A percentile compares a stretch with the other conserved stretches of the same genome.
phyloP scores from a whole-genome alignment of 2,888 invertebrate species.

The Leucophora obtusa region DNA sequence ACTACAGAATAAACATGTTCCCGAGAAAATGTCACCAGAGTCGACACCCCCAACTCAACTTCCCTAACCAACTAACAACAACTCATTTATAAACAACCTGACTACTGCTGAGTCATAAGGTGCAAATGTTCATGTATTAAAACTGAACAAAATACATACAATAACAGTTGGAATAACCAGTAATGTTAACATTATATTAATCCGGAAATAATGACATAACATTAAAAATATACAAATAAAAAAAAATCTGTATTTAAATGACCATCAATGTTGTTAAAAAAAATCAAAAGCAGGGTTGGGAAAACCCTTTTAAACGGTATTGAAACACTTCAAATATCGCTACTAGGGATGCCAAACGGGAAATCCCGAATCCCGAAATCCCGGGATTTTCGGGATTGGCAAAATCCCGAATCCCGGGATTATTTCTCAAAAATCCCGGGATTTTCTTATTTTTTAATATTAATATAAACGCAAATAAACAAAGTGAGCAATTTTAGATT shows the following conservation, averaged over 20 bases:
- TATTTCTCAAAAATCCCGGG: too few relatives aligned
- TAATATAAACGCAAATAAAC: too few relatives aligned
- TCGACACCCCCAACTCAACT: slow-evolving; percentile 8
- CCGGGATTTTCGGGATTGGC: too few relatives aligned
- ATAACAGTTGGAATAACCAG: slow-evolving; percentile 9
- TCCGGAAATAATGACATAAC: slow-evolving; percentile 44
- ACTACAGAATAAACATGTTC: slow-evolving; percentile 33
- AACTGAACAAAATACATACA: background rate
- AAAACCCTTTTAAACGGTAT: too few relatives aligned
- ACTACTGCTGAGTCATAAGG: slow-evolving; percentile 38
- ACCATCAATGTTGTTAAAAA: background rate
- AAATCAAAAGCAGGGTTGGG: too few relatives aligned
- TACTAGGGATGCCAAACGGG: too few relatives aligned
- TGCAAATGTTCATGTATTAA: slow-evolving; percentile 46
- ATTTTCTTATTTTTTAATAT: too few relatives aligned
- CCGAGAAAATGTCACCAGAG: slow-evolving; percentile 26
- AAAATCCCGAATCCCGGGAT: too few relatives aligned
- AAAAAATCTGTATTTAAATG: background rate
- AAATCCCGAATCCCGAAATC: too few relatives aligned
- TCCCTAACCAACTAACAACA: background rate
- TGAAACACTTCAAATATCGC: too few relatives aligned
- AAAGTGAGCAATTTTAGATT: too few relatives aligned
- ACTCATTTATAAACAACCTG: slow-evolving; percentile 23
- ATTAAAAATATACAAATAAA: slow-evolving; percentile 26
- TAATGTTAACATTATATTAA: slow-evolving; percentile 22